Conservation (phyloP, 2,113 vertebrate species). For the Marcusenius ussheri region DNA sequence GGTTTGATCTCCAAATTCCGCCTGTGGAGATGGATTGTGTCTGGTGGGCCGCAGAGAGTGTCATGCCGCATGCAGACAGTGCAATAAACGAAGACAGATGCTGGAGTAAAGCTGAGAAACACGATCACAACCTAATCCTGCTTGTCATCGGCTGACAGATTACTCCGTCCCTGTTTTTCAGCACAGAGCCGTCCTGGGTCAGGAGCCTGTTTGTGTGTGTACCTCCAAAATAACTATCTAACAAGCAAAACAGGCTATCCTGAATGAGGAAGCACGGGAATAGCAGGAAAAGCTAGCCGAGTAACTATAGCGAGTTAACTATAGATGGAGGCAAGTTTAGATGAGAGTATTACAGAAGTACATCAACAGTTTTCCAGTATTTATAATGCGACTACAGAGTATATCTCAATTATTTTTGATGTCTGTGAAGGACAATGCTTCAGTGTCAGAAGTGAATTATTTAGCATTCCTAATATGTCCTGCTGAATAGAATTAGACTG, state of each 20-base stretch:
- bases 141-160: background rate
- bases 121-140: conserved; percentile 2
- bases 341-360: background rate
- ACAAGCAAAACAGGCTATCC: background rate
- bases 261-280: background rate
- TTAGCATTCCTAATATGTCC: background rate
- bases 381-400: background rate
- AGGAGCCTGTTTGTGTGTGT: background rate
- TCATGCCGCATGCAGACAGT: background rate
- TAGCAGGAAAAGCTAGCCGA: background rate
- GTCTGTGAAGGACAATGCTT: background rate
- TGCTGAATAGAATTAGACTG: background rate
- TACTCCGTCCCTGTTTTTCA: background rate
- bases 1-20: background rate
- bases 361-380: background rate
- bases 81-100: conserved; percentile 10
- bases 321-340: background rate
- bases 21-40: background rate
- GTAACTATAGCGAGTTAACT: background rate
- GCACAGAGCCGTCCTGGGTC: background rate
- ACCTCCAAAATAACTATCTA: background rate
- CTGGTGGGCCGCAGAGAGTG: background rate
- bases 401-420: background rate
- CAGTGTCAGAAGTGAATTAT: conserved; percentile 4
- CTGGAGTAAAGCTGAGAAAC: background rate